Conservation (phyloP, 2,797 vertebrate genomes). For the Hipposideros larvatus region DNA sequence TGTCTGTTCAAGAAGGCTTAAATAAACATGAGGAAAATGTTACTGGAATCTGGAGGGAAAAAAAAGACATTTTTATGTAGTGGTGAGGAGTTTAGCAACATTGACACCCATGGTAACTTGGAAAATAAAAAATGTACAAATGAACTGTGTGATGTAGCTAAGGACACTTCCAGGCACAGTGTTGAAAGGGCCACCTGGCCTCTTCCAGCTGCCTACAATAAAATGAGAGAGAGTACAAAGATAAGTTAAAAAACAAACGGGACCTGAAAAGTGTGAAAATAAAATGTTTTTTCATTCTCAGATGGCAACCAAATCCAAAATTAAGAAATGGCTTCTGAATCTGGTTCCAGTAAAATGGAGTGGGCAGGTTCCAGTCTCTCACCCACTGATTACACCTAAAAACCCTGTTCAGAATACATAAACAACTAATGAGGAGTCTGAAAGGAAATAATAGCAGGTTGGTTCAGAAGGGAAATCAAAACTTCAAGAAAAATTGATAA, state of each 20-base stretch:
- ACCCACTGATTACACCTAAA: background rate
- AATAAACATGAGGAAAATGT: background rate
- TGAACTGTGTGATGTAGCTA: background rate
- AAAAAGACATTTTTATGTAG: background rate
- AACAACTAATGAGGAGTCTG: background rate
- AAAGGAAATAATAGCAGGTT: background rate
- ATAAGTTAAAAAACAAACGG: background rate
- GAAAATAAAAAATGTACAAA: background rate
- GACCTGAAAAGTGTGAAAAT: conserved; percentile 5
- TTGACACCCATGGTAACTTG: background rate
- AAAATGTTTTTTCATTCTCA: background rate
- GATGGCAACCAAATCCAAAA: conserved; percentile 44
- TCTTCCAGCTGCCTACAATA: background rate
- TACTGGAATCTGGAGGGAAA: background rate
- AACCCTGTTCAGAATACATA: background rate
- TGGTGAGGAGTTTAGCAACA: background rate
- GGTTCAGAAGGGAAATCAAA: background rate
- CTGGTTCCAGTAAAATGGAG: background rate
- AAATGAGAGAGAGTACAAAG: background rate
- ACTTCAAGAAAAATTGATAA: background rate
- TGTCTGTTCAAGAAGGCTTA: background rate
- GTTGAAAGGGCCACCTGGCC: background rate
- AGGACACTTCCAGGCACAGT: background rate
- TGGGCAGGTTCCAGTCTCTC: background rate
- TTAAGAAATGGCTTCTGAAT: background rate